Evolutionary conservation across 2,113 vertebrate genomes (phyloP), one percentile per base, ranked within the genome.

Genomic region (western clawed frog (Xenopus tropicalis)): DNA sequence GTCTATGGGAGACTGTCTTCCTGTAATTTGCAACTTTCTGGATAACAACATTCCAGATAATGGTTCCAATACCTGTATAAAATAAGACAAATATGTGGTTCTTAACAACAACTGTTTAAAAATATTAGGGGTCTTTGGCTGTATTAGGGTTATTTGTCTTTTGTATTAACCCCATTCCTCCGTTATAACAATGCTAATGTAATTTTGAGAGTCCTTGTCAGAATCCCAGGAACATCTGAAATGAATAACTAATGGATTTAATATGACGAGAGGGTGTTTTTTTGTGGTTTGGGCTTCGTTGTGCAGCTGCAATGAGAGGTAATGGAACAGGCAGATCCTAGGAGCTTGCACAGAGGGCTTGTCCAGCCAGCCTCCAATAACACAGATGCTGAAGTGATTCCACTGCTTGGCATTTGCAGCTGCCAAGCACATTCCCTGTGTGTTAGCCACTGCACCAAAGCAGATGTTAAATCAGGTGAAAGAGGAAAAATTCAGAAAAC

Each of bases 401-500:
- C 24, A 11, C 44, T 16, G 46, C 21, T 23, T 67, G 81, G 19
- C 13, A 0, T 1, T 71, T 14, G 72, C 52, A 68, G 63, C 67
- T 80, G 79, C 72, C 74, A 46, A 65, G 70, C 24, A 0, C 17
- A 37, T 68, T 24, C 0, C 0, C 13, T 44, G 51, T 20, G 16
- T 70, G 19, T 4, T 57, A 57, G 0, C 71, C 69, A 2, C 46
- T 11, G 29, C 0, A 21, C 56, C 72, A 21, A 51, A 76, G 65
- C 51, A 76, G 48, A 71, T 72, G 71, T 43, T 46, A 1, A 25
- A 29, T 42, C 2, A 23, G 69, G 71, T 12, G 61, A 6, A 59
- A 20, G 24, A 4, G 58, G 13, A 14, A 19, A 16, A 19, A 52
- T 52, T 13, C 48, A 52, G 48, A 16, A 52, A 10, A 3, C 6